Evolutionary conservation across 2,888 invertebrate genomes (phyloP), one percentile per base, ranked within the genome.

Genomic region (Eueremaeus valkanovi): DNA sequence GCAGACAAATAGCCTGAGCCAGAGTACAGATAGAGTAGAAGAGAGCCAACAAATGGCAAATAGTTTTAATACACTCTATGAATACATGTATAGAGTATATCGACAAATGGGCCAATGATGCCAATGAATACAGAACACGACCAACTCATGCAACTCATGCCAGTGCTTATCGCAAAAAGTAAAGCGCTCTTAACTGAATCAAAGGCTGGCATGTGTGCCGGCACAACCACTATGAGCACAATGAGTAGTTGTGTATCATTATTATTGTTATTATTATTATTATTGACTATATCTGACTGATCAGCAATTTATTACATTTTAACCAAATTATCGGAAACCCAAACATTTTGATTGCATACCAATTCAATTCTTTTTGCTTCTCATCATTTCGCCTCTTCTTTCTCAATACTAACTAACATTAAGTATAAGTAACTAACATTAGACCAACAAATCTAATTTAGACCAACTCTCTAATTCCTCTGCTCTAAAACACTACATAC

Each of bases 311-410:
- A 68, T 68, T 68, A 40, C 42, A 68, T 68, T 42, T 68, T 42
- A 40, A 40, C 42, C 31, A 68, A 24, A 68, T 42, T 68, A 68
- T 68, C 63, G 11, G 16, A 45, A 55, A 63, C 33, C 18, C 21
- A 40, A 68, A 68, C 68, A 68, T 68, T 68, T 36, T 68, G 68
- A 68, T 68, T 68, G 68, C 68, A 66, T 66, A 66, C 33, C 66
- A 66, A 66, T 66, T 3, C 55, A 45, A 45, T 45, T 55, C 36
- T 63, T 33, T 61, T 31, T 31, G 61, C 8, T 63, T 3, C 63
- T 63, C 63, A 33, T 63, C 63, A 63, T 63, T 31, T 63, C 29
- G 63, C 29, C 63, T 63, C 63, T 29, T 18, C n/a, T 6, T 8
- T 11, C 11, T 11, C 18, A 45, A 16, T 45, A 27, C 55, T 55